phyloP scores from a whole-genome alignment of 2,888 invertebrate genomes.

The Papilio gigon region DNA sequence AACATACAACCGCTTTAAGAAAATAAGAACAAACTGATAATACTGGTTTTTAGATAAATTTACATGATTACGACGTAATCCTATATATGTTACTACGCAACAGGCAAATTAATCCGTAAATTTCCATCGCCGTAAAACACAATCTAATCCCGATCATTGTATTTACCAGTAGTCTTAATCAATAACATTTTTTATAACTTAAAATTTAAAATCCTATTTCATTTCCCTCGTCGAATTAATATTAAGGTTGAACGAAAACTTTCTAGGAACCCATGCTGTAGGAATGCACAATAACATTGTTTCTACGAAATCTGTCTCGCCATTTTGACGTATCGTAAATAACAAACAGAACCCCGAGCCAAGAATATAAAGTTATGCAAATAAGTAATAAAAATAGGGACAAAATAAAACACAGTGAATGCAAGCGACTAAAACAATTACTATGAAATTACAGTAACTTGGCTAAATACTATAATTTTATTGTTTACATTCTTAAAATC shows the following conservation, averaged over 20 bases:
- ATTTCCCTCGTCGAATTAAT: background rate
- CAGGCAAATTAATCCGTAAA: background rate
- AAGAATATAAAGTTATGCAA: slow-evolving; percentile 13
- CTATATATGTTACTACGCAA: background rate
- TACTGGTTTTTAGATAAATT: slow-evolving; percentile 17
- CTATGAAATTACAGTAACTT: too few relatives aligned
- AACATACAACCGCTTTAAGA: background rate
- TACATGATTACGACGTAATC: slow-evolving; percentile 18
- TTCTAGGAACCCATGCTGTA: background rate
- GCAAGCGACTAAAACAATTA: too few relatives aligned
- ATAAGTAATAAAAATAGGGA: background rate
- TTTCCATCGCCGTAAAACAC: background rate
- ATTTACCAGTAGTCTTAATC: too few relatives aligned
- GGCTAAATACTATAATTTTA: too few relatives aligned
- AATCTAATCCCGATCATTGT: too few relatives aligned
- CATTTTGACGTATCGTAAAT: slow-evolving; percentile 9
- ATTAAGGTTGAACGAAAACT: background rate
- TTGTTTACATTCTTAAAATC: too few relatives aligned
- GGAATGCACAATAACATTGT: slow-evolving; percentile 7
- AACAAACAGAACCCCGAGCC: slow-evolving; percentile 2
- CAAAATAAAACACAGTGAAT: background rate
- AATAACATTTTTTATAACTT: background rate
- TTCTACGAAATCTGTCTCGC: slow-evolving; percentile 16
- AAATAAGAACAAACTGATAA: slow-evolving; percentile 9
- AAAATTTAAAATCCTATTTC: background rate